Base-by-base conservation (phyloP, 2,113 vertebrate genomes). In the Callorhinus ursinus region DNA sequence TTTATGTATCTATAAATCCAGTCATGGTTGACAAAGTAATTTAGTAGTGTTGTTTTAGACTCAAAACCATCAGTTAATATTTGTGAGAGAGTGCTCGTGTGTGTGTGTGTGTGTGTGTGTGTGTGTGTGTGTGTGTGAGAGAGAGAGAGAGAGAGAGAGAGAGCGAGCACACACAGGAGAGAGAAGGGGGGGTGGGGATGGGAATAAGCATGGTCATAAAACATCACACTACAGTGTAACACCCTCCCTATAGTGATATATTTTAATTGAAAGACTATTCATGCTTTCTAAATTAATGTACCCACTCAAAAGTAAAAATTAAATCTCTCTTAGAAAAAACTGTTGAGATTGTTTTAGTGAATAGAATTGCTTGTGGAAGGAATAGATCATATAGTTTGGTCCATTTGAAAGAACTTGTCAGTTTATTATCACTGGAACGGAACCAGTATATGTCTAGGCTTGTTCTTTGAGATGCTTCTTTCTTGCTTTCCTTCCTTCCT, bases 361-460 rank as follows among this genome's bases (percentile, higher is more conserved):
- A 71, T 39, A 91, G 57, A 65, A 71, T 46, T 96, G 67, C n/a
- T 80, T 82, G n/a, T 93, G 21, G 61, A 80, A 83, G 46, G 94
- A 49, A 39, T 12, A 80, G 59, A 51, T 74, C 19, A 4, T 76
- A 59, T 31, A 76, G 26, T 77, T 72, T 49, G n/a, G 72, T 18
- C 24, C 18, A 2, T 82, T 89, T 96, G 74, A 89, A 94, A 91
- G 22, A 76, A 69, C 28, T 24, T 80, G 76, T 85, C 53, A 57
- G n/a, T 72, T 69, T 82, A 61, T 95, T 82, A 42, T 74, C 19
- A 16, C n/a, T 85, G 88, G 65, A 87, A 42, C 65, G 15, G 69
- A 93, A 90, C 69, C 65, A 39, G 15, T 87, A 36, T 93, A 86
- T 87, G 42, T 93, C 89, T 93, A 95, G 57, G 95, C 49, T 85